Conservation (phyloP, 1,140 invertebrate species). For the Drosophila ohnishii region DNA sequence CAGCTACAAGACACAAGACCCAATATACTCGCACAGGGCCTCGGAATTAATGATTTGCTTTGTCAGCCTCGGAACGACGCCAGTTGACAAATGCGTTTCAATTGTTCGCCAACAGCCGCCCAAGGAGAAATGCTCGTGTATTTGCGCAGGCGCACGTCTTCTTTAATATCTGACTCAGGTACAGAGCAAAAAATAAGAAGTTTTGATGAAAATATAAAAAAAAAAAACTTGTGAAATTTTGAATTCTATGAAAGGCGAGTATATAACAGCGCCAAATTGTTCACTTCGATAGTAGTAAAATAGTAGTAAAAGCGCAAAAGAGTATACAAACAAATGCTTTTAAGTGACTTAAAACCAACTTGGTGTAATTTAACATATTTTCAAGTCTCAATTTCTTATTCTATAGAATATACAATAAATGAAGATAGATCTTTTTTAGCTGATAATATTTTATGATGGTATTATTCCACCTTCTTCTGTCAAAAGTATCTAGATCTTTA, state of each 20-base stretch:
- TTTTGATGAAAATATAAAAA: background rate
- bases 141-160: slow-evolving; percentile 35
- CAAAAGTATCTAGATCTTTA: too few species aligned
- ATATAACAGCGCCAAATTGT: too few species aligned
- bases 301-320: too few species aligned
- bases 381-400: too few species aligned
- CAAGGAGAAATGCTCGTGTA: slow-evolving; percentile 39
- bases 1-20: slow-evolving; percentile 19
- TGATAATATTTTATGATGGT: too few species aligned
- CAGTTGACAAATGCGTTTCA: slow-evolving; percentile 74
- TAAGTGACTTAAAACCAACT: too few species aligned
- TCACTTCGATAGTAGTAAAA: too few species aligned
- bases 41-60: slow-evolving; percentile 57
- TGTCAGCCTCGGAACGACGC: slow-evolving; percentile 37
- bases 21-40: slow-evolving; percentile 9
- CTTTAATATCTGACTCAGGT: slow-evolving; percentile 54
- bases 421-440: too few species aligned
- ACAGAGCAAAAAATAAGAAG: background rate
- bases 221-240: background rate
- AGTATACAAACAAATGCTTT: too few species aligned
- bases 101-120: slow-evolving; percentile 58
- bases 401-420: too few species aligned
- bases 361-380: too few species aligned
- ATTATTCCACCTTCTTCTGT: too few species aligned
- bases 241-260: background rate